Evolutionary conservation across 2,888 invertebrate species (phyloP), one percentile per base, ranked within the genome.

Genomic region (Habrosyne pyritoides): DNA sequence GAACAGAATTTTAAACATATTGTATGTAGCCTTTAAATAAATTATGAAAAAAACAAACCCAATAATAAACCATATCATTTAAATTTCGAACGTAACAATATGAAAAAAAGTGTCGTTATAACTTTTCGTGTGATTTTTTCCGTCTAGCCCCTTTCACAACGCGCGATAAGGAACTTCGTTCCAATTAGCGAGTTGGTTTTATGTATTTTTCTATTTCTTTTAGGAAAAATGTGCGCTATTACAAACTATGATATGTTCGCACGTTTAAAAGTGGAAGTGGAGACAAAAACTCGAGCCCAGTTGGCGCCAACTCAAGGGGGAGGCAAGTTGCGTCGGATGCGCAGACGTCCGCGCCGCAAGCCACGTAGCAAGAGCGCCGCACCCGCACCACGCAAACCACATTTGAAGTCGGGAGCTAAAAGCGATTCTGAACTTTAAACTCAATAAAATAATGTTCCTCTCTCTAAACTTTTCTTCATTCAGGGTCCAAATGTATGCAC

Each of bases 181-280:
- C n/a, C n/a, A n/a, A n/a, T n/a, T n/a, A n/a, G n/a, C n/a, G n/a
- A n/a, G n/a, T n/a, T 21, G 10, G 1, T 5, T 55, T 63, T 28
- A 21, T 50, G 2, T 26, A 22, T 47, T 10, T 12, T 70, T 10
- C 10, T 49, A 3, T 28, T 74, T n/a, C n/a, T n/a, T n/a, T 8
- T 71, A 93, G 93, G 93, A 59, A 93, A 90, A 80, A 88, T 90
- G 86, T 93, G 93, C 71, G 77, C 72, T 4, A 92, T 93, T 61
- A 91, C 91, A 7, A 93, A 93, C 74, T 90, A 92, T 69, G 93
- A 93, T 63, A 91, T 89, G 88, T 91, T 93, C 66, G 86, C 91
- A 5, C 88, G 93, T 48, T 72, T 90, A 46, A 90, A 89, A 77
- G 81, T 89, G 58, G 89, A 86, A 66, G 80, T 88, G 62, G 90